phyloP scores from a whole-genome alignment of 2,113 vertebrate genomes.

The Hydrolagus affinis region DNA sequence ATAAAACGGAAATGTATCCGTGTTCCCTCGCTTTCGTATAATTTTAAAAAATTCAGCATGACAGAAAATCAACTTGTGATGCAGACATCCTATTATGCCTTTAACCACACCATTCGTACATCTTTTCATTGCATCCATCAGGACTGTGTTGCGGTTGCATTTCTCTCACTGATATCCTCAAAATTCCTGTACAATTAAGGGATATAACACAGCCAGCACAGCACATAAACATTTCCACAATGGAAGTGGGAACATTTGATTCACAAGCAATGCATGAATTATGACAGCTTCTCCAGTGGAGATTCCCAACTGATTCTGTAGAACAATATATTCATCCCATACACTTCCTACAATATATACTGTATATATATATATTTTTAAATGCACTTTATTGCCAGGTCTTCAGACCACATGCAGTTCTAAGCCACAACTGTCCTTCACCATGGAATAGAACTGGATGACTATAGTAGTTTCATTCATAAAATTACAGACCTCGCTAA shows the following conservation, averaged over 20 bases:
- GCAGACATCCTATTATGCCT: neutral
- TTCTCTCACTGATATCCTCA: neutral
- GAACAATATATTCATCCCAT: neutral
- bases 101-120: neutral
- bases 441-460: no score
- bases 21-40: neutral
- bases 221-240: neutral
- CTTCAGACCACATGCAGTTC: neutral
- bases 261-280: neutral
- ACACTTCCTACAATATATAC: neutral
- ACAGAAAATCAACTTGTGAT: neutral
- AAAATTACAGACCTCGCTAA: no score
- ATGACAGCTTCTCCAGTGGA: no score
- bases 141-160: neutral
- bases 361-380: slow-evolving; percentile 10
- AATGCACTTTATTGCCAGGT: neutral
- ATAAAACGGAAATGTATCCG: neutral
- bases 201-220: neutral
- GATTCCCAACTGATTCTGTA: neutral
- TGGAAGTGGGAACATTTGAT: neutral
- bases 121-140: neutral
- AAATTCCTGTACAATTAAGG: neutral
- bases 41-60: neutral
- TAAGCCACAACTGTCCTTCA: no score
- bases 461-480: no score